Evolutionary conservation across 2,113 vertebrate species (phyloP).

Genomic region (Syngnathus typhle): DNA sequence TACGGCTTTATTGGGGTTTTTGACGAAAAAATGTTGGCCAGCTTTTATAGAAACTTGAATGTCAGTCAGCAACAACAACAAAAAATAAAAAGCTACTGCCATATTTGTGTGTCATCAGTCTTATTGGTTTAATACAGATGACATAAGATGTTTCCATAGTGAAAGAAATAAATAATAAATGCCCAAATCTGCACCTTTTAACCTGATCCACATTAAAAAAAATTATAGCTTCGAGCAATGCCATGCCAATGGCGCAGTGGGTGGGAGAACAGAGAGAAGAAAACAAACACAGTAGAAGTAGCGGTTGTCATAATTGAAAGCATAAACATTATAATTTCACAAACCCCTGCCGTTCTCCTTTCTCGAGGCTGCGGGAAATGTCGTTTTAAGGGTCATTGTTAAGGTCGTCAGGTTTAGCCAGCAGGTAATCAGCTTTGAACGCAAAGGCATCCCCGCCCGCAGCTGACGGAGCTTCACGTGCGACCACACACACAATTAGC

Average conservation of each 20-base stretch:
- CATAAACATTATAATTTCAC: background rate
- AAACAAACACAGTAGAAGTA: slow-evolving; percentile 1
- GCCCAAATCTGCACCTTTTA: background rate
- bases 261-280: slow-evolving; percentile 1
- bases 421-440: slow-evolving; percentile 53
- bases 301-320: background rate
- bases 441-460: slow-evolving; percentile 30
- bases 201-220: background rate
- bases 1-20: slow-evolving; percentile 10
- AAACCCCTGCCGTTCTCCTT: background rate
- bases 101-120: slow-evolving; percentile 1
- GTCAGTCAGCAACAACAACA: background rate
- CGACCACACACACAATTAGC: slow-evolving; percentile 15
- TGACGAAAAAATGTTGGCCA: background rate
- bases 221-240: background rate
- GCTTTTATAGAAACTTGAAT: background rate
- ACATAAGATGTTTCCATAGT: background rate
- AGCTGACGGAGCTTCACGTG: slow-evolving; percentile 36
- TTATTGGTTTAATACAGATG: background rate
- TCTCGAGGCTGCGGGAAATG: background rate
- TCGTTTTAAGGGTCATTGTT: slow-evolving; percentile 41
- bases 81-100: background rate
- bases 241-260: background rate
- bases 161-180: background rate
- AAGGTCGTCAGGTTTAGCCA: slow-evolving; percentile 42